Evolutionary conservation across 2,113 vertebrate species (phyloP).

Genomic region (Rutilus rutilus): DNA sequence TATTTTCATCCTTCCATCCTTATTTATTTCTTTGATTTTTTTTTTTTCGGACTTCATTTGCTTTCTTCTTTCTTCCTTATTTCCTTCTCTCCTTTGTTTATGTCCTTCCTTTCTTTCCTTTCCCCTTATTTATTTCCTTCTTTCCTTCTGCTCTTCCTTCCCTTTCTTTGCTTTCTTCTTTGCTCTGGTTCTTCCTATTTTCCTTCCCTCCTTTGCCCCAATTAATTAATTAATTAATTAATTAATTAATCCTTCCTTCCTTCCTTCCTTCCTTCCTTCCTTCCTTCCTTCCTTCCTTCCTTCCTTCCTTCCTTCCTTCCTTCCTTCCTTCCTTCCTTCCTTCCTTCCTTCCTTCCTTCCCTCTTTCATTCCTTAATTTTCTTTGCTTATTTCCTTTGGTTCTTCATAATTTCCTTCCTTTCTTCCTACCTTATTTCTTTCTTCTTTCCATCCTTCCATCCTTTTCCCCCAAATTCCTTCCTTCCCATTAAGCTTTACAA

Average conservation of each 20-base stretch:
- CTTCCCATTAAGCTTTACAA: neutral
- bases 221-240: too few species aligned
- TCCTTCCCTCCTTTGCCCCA: too few species aligned
- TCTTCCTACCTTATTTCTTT: neutral
- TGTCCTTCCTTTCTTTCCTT: neutral
- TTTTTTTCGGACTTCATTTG: neutral
- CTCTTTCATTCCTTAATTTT: neutral
- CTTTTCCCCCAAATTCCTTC: neutral
- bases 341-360: neutral
- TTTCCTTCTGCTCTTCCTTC: neutral
- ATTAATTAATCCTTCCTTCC: too few species aligned
- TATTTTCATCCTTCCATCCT: neutral
- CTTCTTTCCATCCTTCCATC: neutral
- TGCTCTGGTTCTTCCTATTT: neutral
- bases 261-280: neutral
- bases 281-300: neutral
- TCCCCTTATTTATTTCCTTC: neutral
- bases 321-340: neutral
- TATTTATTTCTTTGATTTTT: neutral
- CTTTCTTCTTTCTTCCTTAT: too few species aligned
- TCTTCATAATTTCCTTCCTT: neutral
- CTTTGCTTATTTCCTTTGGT: neutral
- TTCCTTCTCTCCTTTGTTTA: slow-evolving; percentile 3
- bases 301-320: neutral
- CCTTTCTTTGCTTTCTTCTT: neutral